Base-by-base conservation (phyloP, 2,888 invertebrate genomes). In the Clostera curtula region DNA sequence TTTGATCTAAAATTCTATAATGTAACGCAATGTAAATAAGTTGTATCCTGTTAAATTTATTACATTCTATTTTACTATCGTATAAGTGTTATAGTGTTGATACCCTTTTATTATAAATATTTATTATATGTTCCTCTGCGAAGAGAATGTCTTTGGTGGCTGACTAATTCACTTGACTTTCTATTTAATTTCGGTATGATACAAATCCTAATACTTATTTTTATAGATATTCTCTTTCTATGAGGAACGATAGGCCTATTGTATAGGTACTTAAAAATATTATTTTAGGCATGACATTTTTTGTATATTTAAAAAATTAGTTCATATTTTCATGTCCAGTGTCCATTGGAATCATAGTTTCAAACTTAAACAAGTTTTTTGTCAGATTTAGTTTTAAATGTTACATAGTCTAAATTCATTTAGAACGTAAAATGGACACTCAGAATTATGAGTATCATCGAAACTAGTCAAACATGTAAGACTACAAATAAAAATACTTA, bases 51-150 rank as follows among this genome's bases (percentile, higher is more conserved):
- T 82, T 80, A 80, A 79, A 79, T 64, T 74, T 79, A 75, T 74
- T 70, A 80, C 82, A 82, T 80, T 82, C 82, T 82, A 82, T 82
- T 80, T 80, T 79, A 80, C 61, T 80, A 79, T 68, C 57, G 48
- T 62, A 53, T 79, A 82, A 82, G 80, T 82, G 80, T 82, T 82
- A 75, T 69, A 65, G 61, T 73, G 68, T 74, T 73, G 63, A 76
- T 76, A 79, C 70, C 65, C 68, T 47, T 76, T 67, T 71, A 75
- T 67, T 64, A 60, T 68, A 64, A 62, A 38, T 53, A 57, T 51
- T 54, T 9, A 23, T 10, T 10, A 13, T 40, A 46, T 43, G 67
- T 68, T 76, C 70, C 70, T 76, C 66, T 34, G 37, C 26, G 59
- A 61, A 56, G 59, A 66, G 55, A 59, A 54, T 42, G 32, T 38